Conservation (phyloP, 2,797 vertebrate genomes). For the Oryzias dopingdopingensis region DNA sequence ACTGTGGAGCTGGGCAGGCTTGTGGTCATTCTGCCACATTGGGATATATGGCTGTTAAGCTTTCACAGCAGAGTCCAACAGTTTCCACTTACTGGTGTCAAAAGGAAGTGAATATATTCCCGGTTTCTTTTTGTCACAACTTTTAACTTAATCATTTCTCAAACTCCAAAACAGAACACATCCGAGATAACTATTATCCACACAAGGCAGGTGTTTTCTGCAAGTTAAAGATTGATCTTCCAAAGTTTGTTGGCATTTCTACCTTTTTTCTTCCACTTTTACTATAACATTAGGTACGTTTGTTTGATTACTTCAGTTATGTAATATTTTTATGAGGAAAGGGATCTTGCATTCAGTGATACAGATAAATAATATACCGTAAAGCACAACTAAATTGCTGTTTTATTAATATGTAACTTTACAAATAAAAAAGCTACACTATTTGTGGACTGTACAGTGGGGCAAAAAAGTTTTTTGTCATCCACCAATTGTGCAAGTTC, state of each 20-base stretch:
- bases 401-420: too few relatives aligned
- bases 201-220: conserved; percentile 38
- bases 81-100: conserved; percentile 5
- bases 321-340: too few relatives aligned
- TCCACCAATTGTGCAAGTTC: too few relatives aligned
- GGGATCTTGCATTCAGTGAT: too few relatives aligned
- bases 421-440: too few relatives aligned
- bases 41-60: conserved; percentile 26
- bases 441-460: too few relatives aligned
- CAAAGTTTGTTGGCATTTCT: conserved; percentile 1
- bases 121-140: conserved; percentile 5
- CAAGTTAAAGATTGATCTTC: conserved; percentile 25
- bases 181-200: conserved; percentile 59
- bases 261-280: neutral
- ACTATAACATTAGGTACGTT: neutral
- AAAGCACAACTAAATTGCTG: too few relatives aligned
- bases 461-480: too few relatives aligned
- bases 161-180: conserved; percentile 29
- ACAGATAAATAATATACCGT: too few relatives aligned
- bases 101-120: neutral
- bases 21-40: conserved; percentile 18
- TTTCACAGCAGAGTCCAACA: conserved; percentile 9
- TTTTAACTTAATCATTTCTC: conserved; percentile 16
- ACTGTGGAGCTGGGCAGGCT: conserved; percentile 36
- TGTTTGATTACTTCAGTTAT: neutral